Evolutionary conservation across 2,888 invertebrate species (phyloP), one percentile per base, ranked within the genome.

Genomic region (Callyntrura sp.): DNA sequence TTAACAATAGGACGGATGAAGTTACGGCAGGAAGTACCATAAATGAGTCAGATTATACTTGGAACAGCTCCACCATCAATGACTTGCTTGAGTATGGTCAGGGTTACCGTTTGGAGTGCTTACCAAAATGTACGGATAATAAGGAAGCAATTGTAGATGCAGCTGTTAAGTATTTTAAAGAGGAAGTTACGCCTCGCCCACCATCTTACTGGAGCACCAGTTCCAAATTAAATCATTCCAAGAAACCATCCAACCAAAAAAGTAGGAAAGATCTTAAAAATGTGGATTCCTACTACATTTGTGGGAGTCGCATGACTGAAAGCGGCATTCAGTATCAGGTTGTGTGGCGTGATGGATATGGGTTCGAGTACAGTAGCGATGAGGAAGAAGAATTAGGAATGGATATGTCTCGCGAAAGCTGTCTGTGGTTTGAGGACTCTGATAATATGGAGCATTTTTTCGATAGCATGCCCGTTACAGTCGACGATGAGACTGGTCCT

Each of bases 211-310:
- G 90, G 90, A 92, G 91, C 25, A 68, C 86, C 0, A 83, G 79
- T 73, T 89, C 85, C 11, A 84, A 11, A 11, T 28, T 70, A 9
- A 70, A 55, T 57, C 83, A 85, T 65, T 82, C 85, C 76, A 88
- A 85, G 60, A 86, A 78, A 3, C 45, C 65, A 14, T 65, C 12
- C 12, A 85, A 85, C 43, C 51, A 73, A 35, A 81, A 57, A 25
- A 91, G 91, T 78, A 76, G 81, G 45, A 91, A 73, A 70, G 91
- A 92, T 73, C 70, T 93, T 78, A 92, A 92, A 51, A 91, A 92
- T 83, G 51, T 90, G 11, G 92, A 92, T 55, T 91, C 93, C 0
- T 93, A 93, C 68, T 92, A 92, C 70, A 88, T 93, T 12, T 28
- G 65, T 57, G 92, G 91, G n/a, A 81, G 83, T 25, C 85, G 84